Evolutionary conservation across 2,113 vertebrate genomes (phyloP), one percentile per base, ranked within the genome.

Genomic region (Spea multiplicata): DNA sequence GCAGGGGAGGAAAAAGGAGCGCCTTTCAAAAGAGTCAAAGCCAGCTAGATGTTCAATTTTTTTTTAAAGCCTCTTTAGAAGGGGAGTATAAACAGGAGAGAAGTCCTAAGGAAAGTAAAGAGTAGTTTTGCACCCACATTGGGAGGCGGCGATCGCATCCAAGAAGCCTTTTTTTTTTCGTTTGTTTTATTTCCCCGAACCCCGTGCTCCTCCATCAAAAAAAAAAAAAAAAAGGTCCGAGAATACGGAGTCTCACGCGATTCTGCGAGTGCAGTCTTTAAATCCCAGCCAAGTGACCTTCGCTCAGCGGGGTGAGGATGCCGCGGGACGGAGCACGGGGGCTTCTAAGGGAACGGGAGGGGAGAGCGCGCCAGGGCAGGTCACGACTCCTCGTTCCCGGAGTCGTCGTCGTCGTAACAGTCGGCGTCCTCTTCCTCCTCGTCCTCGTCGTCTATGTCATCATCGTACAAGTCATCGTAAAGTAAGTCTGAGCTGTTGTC

Each of bases 401-500:
- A 99, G 93, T 99, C 97, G 53, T 99, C 97, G 0, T 99, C 95
- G 30, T 96, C 96, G 0, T 97, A 99, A 91, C 92, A 92, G 88
- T 93, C 92, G 71, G 90, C 88, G 3, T 98, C 96, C 14, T 98
- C 96, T 0, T 98, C 97, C 0, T 94, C 95, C 14, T 96, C 95
- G 0, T 95, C 94, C 74, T 99, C 97, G 0, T 99, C 96, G 0
- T 99, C 96, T 81, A 98, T 97, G 90, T 98, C 96, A 0, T 99
- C 96, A 0, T 99, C 97, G 0, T 98, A 99, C 82, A 99, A 94
- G 91, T 99, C 97, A 70, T 99, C 97, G 0, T 98, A 99, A 85
- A 99, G 96, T 83, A 99, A 94, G 93, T 99, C 97, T 50, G 96
- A 98, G 86, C 95, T 98, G 94, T 95, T 98, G 91, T 98, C 96